Evolutionary conservation across 1,140 invertebrate species (phyloP).

Genomic region (Hermetia illucens): DNA sequence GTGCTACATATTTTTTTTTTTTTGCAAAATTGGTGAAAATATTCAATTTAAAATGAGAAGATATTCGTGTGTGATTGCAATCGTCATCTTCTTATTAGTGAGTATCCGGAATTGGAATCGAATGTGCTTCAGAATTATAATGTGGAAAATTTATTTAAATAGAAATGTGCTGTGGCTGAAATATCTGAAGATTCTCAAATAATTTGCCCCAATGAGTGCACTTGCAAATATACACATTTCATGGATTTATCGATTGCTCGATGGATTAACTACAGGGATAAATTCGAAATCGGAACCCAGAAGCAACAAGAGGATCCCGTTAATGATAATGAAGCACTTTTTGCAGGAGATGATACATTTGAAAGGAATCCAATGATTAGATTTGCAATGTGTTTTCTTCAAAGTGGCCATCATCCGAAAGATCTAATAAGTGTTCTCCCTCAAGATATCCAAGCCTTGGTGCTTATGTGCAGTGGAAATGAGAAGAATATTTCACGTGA

Average conservation of each 20-base stretch:
- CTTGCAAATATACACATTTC: slow-evolving; percentile 33
- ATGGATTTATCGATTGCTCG: slow-evolving; percentile 33
- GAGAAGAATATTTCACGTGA: slow-evolving; percentile 21
- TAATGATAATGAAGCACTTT: slow-evolving; percentile 10
- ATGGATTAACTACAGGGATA: slow-evolving; percentile 32
- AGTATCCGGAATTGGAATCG: neutral
- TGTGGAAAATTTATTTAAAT: neutral
- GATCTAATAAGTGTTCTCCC: slow-evolving; percentile 35
- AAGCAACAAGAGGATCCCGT: slow-evolving; percentile 16
- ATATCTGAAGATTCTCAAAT: slow-evolving; percentile 4
- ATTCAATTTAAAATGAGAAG: neutral
- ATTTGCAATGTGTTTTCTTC: slow-evolving; percentile 41
- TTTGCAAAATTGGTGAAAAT: too few species aligned
- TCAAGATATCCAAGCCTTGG: slow-evolving; percentile 37
- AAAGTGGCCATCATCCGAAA: slow-evolving; percentile 30
- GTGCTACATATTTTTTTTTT: too few species aligned
- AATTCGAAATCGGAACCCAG: slow-evolving; percentile 9
- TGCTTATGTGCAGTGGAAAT: slow-evolving; percentile 34
- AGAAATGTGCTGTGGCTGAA: neutral
- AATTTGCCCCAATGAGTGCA: slow-evolving; percentile 32
- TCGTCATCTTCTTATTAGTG: neutral
- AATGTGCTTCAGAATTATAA: neutral
- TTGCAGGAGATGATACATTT: slow-evolving; percentile 18
- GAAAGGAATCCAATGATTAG: slow-evolving; percentile 31
- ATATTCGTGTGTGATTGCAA: neutral